phyloP scores from a whole-genome alignment of 2,797 vertebrate genomes.

The Cyclura pinguis region DNA sequence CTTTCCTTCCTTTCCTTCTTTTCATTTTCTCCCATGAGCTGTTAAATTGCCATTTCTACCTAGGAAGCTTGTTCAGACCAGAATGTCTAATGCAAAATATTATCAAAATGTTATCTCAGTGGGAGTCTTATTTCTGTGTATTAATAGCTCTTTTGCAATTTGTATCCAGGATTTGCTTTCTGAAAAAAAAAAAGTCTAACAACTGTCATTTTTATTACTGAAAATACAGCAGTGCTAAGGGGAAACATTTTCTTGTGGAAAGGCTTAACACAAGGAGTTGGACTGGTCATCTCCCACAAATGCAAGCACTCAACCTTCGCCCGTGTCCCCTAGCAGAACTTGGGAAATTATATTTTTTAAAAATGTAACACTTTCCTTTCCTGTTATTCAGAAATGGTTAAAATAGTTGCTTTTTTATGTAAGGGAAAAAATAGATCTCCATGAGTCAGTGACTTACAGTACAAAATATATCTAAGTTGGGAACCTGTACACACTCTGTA shows the following conservation, averaged over 20 bases:
- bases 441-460: neutral
- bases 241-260: constrained; percentile 1
- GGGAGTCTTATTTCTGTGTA: constrained; percentile 28
- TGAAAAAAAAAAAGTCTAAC: neutral
- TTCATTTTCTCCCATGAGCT: neutral
- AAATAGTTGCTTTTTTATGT: neutral
- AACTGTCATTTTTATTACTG: constrained; percentile 13
- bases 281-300: neutral
- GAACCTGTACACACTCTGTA: neutral
- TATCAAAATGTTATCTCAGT: constrained; percentile 30
- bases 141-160: constrained; percentile 22
- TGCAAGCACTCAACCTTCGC: neutral
- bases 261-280: neutral
- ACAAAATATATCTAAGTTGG: neutral
- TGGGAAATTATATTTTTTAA: neutral
- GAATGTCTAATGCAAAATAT: constrained; percentile 30
- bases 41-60: constrained; percentile 9
- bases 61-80: constrained; percentile 15
- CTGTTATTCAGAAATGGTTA: too few relatives aligned
- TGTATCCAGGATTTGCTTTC: neutral
- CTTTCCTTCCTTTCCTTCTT: neutral
- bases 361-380: neutral
- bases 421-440: neutral
- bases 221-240: constrained; percentile 2
- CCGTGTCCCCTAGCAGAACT: neutral